Percentiles rank a stretch among this genome's conserved stretches.
Evolutionary conservation across 1,140 invertebrate species (phyloP).

Genomic region (Cheumatopsyche charites): DNA sequence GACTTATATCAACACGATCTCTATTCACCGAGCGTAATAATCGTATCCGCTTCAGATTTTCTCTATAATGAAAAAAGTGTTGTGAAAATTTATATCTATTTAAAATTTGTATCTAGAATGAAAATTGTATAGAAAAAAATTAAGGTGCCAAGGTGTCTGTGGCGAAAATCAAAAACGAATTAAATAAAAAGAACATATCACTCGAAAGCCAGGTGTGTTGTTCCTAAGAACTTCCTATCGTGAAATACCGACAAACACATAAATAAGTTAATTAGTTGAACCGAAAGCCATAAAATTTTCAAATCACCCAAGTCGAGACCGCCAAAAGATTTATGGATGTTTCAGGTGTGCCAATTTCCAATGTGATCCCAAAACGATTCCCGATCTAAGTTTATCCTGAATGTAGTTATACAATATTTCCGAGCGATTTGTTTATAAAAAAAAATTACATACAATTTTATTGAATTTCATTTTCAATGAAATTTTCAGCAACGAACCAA

Average conservation of each 20-base stretch:
- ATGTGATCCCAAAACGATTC: neutral
- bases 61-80: no score
- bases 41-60: no score
- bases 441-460: no score
- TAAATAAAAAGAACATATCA: constrained; percentile 1
- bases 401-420: no score
- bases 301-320: constrained; percentile 9
- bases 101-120: no score
- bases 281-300: constrained; percentile 20
- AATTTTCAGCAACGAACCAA: no score
- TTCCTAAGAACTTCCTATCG: neutral
- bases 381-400: neutral
- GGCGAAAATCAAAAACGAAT: neutral
- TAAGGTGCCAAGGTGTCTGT: neutral
- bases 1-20: neutral
- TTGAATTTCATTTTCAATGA: no score
- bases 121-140: neutral
- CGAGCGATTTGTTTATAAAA: no score
- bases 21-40: no score
- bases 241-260: constrained; percentile 8
- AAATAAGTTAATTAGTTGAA: constrained; percentile 27
- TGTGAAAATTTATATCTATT: no score
- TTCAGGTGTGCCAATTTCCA: neutral
- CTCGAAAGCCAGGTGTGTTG: constrained; percentile 7
- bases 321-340: constrained; percentile 11